A percentile compares a stretch with the other conserved stretches of the same genome.
Conservation (phyloP, 2,888 invertebrate species). For the Drosophila koepferae region DNA sequence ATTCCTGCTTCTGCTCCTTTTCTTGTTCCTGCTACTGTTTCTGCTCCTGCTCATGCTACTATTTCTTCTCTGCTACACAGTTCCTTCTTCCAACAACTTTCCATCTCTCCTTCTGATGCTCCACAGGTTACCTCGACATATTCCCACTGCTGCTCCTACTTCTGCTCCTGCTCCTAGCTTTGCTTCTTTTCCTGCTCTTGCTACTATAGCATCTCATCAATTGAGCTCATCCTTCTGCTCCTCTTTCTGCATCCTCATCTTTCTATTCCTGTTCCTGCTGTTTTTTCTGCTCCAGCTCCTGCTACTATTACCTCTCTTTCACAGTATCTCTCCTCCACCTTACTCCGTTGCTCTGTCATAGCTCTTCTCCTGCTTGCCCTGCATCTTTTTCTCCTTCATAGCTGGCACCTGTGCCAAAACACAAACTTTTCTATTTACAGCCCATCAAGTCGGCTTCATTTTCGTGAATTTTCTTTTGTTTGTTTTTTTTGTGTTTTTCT, state of each 20-base stretch:
- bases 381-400: not conserved
- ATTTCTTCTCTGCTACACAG: too few relatives aligned
- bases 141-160: not conserved
- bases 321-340: not conserved
- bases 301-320: not conserved
- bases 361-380: not conserved
- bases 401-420: conserved; percentile 59
- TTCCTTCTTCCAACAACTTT: not conserved
- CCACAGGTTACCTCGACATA: too few relatives aligned
- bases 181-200: not conserved
- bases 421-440: conserved; percentile 72
- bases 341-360: not conserved
- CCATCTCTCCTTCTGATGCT: not conserved
- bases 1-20: too few relatives aligned
- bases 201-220: not conserved
- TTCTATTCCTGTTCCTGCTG: not conserved
- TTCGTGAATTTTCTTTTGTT: conserved; percentile 38
- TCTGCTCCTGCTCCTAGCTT: too few relatives aligned
- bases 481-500: not conserved
- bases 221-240: not conserved
- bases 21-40: too few relatives aligned
- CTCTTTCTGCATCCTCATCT: not conserved
- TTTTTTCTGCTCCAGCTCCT: not conserved
- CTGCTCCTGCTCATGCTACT: too few relatives aligned
- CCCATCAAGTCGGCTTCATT: conserved; percentile 64